These are phyloP conservation scores for Dunckerocampus dactyliophorus DNA, from an alignment of 2,113 vertebrate genomes.

Conservation along the genomic window DNA sequence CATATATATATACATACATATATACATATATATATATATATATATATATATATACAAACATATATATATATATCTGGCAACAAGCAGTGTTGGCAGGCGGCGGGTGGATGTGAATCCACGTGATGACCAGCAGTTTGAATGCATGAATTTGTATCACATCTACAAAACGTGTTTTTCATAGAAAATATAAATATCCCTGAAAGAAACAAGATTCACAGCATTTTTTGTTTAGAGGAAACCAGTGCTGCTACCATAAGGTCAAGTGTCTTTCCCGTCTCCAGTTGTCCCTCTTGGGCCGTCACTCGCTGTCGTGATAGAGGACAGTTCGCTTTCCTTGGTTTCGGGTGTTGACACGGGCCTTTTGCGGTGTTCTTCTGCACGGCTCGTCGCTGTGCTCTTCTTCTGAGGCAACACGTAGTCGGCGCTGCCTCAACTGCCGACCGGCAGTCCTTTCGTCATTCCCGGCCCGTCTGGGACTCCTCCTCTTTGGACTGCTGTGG, in stretches of 20 bases:
- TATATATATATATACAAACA: too few relatives aligned
- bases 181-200: conserved; percentile 85
- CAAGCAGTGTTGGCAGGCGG: conserved; percentile 62
- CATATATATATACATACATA: too few relatives aligned
- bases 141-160: conserved; percentile 67
- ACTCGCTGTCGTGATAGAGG: conserved; percentile 74
- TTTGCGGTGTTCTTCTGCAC: conserved; percentile 26
- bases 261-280: conserved; percentile 66
- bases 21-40: too few relatives aligned
- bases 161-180: conserved; percentile 73
- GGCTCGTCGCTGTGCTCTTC: conserved; percentile 63
- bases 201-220: conserved; percentile 81
- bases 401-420: conserved; percentile 29
- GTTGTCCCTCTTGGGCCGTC: conserved; percentile 56
- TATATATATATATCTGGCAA: conserved; percentile 23
- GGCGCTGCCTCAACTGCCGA: conserved; percentile 37
- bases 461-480: conserved; percentile 23
- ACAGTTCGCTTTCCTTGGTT: conserved; percentile 73
- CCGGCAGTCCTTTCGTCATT: conserved; percentile 26
- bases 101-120: conserved; percentile 55
- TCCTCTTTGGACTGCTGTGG: conserved; percentile 67
- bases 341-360: conserved; percentile 65
- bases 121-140: conserved; percentile 73
- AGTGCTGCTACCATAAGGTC: conserved; percentile 77
- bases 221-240: conserved; percentile 71